Evolutionary conservation across 2,797 vertebrate genomes (phyloP).

Genomic region (Dendrocincla tyrannina): DNA sequence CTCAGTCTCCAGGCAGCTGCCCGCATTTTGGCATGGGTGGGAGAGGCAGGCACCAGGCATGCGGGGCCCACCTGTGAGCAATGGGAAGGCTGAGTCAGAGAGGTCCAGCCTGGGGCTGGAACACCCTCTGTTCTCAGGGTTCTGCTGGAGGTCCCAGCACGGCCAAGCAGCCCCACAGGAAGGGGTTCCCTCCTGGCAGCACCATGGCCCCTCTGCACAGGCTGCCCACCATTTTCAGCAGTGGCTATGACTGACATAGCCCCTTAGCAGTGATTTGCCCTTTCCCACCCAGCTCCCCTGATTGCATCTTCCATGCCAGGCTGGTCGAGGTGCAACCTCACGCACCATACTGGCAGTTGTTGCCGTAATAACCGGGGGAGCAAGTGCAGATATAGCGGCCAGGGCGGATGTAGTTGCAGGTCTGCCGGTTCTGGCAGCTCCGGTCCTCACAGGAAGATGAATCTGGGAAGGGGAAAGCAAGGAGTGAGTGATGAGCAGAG

Average conservation of each 20-base stretch:
- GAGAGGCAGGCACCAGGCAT: slow-evolving; percentile 62
- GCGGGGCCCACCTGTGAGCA: slow-evolving; percentile 36
- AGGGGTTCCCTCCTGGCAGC: not conserved
- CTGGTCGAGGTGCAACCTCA: accelerated
- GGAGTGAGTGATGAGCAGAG: not conserved
- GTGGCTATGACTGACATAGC: not conserved
- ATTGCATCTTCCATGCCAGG: not conserved
- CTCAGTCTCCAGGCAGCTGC: slow-evolving; percentile 75
- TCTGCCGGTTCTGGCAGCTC: slow-evolving; percentile 75
- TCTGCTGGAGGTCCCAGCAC: accelerated
- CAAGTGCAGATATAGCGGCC: slow-evolving; percentile 82
- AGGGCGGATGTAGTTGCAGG: slow-evolving; percentile 73
- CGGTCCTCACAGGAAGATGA: slow-evolving; percentile 69
- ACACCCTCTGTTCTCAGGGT: not conserved
- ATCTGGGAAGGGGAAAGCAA: slow-evolving; percentile 9
- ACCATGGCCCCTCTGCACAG: accelerated
- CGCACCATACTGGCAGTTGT: slow-evolving; percentile 82
- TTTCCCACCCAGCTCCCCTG: not conserved
- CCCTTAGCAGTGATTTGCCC: not conserved
- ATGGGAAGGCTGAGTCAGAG: not conserved
- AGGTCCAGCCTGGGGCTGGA: not conserved
- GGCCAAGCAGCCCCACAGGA: accelerated
- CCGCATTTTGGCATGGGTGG: slow-evolving; percentile 74
- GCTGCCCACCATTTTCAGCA: not conserved
- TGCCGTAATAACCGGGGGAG: slow-evolving; percentile 80